Percentiles rank a stretch among this genome's conserved stretches.
These are phyloP conservation scores for Poeciliopsis turneri DNA, from an alignment of 2,797 vertebrate genomes.

Conservation along the genomic window DNA sequence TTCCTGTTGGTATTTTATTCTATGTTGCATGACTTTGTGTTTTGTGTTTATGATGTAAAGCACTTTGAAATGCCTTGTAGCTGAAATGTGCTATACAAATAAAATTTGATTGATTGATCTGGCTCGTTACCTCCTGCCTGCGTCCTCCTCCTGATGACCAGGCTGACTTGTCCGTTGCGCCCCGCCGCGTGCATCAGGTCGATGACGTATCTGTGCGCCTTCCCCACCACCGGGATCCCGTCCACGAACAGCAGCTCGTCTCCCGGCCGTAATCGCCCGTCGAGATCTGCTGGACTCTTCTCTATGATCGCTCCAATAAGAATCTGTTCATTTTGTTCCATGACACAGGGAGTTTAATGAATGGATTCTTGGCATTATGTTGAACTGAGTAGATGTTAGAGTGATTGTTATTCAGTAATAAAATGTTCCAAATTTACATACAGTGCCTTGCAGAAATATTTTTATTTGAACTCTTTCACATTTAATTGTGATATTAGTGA, in stretches of 20 bases:
- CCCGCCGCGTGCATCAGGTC: constrained; percentile 98
- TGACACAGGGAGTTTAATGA: constrained; percentile 7
- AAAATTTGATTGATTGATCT: too few relatives aligned
- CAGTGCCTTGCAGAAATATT: neutral
- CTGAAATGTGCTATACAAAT: too few relatives aligned
- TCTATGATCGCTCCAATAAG: constrained; percentile 97
- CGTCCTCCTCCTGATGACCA: constrained; percentile 92
- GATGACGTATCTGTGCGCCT: constrained; percentile 97
- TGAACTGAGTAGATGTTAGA: constrained; percentile 44
- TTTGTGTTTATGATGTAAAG: too few relatives aligned
- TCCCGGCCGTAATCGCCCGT: constrained; percentile 93
- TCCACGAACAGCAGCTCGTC: constrained; percentile 96
- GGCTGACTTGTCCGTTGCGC: constrained; percentile 93
- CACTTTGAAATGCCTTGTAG: too few relatives aligned
- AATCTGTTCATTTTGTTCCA: constrained; percentile 80
- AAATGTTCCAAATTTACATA: neutral
- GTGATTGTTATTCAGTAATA: constrained; percentile 42
- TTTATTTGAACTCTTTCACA: neutral
- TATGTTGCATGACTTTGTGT: too few relatives aligned
- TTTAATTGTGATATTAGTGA: neutral
- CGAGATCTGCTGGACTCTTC: constrained; percentile 95
- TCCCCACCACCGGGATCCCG: constrained; percentile 93
- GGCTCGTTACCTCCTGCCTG: constrained; percentile 83
- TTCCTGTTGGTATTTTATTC: too few relatives aligned
- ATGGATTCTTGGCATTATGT: constrained; percentile 10